Conservation (phyloP, 2,797 vertebrate genomes). For the Rhincodon typus region DNA sequence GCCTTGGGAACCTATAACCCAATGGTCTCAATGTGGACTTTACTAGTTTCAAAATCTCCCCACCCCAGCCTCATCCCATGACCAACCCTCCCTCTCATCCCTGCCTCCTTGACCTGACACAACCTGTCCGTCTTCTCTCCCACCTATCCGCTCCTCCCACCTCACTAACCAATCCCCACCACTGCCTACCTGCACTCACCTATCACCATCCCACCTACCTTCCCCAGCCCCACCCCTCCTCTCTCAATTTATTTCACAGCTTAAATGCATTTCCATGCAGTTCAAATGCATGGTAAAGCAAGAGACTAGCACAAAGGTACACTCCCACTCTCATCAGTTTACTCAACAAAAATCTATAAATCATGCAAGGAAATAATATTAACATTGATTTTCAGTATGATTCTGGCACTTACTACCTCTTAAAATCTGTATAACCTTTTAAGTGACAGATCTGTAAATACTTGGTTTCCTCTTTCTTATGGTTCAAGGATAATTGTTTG, state of each 20-base stretch:
- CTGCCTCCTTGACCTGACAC: too few relatives aligned
- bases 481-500: background rate
- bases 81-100: too few relatives aligned
- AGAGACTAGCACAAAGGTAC: background rate
- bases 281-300: background rate
- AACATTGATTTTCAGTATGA: background rate
- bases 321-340: background rate
- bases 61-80: too few relatives aligned
- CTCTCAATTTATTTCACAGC: background rate
- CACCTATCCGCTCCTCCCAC: too few relatives aligned
- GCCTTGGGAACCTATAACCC: too few relatives aligned
- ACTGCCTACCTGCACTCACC: too few relatives aligned
- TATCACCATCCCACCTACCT: too few relatives aligned
- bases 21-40: too few relatives aligned
- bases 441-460: background rate
- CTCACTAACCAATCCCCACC: too few relatives aligned
- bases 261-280: background rate
- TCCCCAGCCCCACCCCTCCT: too few relatives aligned
- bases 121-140: too few relatives aligned
- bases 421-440: background rate
- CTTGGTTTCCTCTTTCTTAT: background rate
- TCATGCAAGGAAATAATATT: background rate
- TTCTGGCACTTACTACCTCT: background rate
- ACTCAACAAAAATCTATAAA: background rate
- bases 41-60: too few relatives aligned